Evolutionary conservation across 2,113 vertebrate genomes (phyloP).

Genomic region (Tympanuchus pallidicinctus): DNA sequence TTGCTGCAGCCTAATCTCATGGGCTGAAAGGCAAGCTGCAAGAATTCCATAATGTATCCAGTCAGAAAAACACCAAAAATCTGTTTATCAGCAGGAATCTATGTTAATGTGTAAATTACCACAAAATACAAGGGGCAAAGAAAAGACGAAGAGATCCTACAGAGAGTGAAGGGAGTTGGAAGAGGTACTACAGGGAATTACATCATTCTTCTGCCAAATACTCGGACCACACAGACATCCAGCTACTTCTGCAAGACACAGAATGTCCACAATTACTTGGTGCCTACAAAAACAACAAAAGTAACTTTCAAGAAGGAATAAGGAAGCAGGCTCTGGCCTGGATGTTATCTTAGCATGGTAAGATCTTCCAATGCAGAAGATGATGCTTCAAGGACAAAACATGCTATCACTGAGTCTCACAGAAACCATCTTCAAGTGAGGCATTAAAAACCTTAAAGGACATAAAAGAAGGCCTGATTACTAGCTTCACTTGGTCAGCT

Average conservation of each 20-base stretch:
- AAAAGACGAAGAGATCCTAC: neutral
- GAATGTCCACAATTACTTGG: neutral
- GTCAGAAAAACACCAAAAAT: neutral
- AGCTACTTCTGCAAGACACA: neutral
- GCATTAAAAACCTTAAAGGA: neutral
- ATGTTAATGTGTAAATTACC: neutral
- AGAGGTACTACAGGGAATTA: neutral
- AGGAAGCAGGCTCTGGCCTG: accelerated
- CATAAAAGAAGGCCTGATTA: neutral
- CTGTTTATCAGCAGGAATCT: accelerated
- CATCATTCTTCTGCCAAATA: neutral
- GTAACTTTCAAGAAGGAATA: neutral
- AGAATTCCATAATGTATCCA: neutral
- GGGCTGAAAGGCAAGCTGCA: neutral
- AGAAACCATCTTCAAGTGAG: neutral
- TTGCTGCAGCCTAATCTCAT: neutral
- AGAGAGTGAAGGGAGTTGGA: neutral
- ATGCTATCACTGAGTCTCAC: neutral
- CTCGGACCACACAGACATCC: neutral
- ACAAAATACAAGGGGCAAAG: neutral
- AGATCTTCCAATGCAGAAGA: neutral
- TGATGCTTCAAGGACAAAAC: neutral
- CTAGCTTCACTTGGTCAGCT: neutral
- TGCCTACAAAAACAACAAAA: neutral
- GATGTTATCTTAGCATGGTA: neutral